Conservation (phyloP, 2,888 invertebrate genomes). For the Mesorhabditis spiculigera region DNA sequence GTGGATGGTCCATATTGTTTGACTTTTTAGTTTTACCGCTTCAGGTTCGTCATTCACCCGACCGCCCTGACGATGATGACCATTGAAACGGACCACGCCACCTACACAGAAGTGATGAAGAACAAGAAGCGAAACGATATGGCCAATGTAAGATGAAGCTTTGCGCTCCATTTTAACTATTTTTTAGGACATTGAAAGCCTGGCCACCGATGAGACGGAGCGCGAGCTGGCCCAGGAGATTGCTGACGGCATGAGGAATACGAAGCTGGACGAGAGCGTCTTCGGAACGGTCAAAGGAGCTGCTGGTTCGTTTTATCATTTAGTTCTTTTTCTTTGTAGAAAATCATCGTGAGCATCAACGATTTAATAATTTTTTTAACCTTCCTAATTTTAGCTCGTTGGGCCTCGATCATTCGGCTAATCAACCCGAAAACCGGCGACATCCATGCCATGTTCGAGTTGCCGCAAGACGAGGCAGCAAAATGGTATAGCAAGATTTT, state of each 20-base stretch:
- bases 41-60: constrained; percentile 75
- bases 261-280: constrained; percentile 80
- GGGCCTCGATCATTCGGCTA: constrained; percentile 78
- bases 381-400: constrained; percentile 71
- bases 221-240: constrained; percentile 89
- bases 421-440: constrained; percentile 78
- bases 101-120: constrained; percentile 94
- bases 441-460: constrained; percentile 75
- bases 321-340: neutral
- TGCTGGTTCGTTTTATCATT: constrained; percentile 63
- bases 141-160: constrained; percentile 70
- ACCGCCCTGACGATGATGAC: constrained; percentile 85
- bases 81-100: constrained; percentile 95
- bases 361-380: neutral
- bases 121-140: constrained; percentile 86
- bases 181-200: constrained; percentile 82
- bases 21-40: neutral
- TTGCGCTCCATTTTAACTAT: neutral
- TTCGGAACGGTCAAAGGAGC: constrained; percentile 91
- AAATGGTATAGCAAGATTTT: constrained; percentile 67
- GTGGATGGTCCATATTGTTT: neutral
- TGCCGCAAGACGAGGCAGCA: constrained; percentile 95
- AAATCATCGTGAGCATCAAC: neutral
- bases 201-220: constrained; percentile 85
- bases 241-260: constrained; percentile 92